Base-by-base conservation (phyloP, 2,888 invertebrate species). In the Liopterus haemorrhoidalis region DNA sequence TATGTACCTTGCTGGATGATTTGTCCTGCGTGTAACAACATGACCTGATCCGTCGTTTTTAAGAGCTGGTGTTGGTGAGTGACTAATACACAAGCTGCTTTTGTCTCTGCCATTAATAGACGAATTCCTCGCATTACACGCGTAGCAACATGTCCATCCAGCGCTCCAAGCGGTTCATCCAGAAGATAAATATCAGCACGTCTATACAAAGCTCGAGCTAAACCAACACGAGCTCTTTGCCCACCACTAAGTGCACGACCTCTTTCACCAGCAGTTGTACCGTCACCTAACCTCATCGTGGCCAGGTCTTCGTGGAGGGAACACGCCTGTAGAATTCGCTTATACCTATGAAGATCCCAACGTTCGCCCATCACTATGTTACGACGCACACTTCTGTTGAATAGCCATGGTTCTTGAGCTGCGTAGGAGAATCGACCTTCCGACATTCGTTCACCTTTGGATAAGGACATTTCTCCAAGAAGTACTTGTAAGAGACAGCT, bases 371-470 rank as follows among this genome's bases (percentile, higher is more conserved):
- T 93, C 2, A 90, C 64, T 52, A 94, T 87, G 59, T 83, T 83
- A 52, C 81, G 76, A 38, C 73, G 65, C 4, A 81, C 68, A 56
- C 81, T 70, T 59, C 82, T 80, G 0, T 80, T 77, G 57, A 85
- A 85, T 5, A 85, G 69, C 91, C 92, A 93, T 1, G 92, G 81
- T 56, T 90, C 82, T 60, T 91, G 90, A 22, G 84, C 76, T 0
- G 85, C 82, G 59, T 91, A 93, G 20, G 81, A 81, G 1, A 83
- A 48, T 21, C 70, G 70, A 2, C 91, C 91, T 16, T 70, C 68
- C 0, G 82, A 70, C 11, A 70, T 63, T n/a, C 78, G 60, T 18
- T 12, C 68, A n/a, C 89, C 88, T 2, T 70, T 63, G 14, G 64
- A 58, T 5, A 82, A 63, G 3, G 82, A 81, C 21, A 89, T 65